Evolutionary conservation across 1,140 invertebrate genomes (phyloP), one percentile per base, ranked within the genome.

Genomic region (Lordiphosa clarofinis): DNA sequence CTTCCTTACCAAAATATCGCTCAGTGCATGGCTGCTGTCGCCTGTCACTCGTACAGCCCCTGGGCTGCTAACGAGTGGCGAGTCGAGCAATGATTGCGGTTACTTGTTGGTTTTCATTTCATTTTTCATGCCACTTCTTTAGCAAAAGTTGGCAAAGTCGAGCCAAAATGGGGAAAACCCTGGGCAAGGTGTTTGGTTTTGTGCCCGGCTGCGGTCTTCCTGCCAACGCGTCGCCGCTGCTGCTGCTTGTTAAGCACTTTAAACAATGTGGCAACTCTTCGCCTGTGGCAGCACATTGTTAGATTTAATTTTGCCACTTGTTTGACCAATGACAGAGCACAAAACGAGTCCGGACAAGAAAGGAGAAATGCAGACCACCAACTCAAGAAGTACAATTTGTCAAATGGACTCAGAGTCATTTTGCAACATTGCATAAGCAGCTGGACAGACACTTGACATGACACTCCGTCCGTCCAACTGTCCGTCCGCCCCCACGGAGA

Each of bases 281-380:
- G 12, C 28, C 8, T 13, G 8, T 44, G 19, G 24, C 15, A n/a
- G 43, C 31, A 71, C 54, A 71, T 84, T 82, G 76, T 82, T 82
- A 84, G 78, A 82, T 82, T 78, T 82, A 82, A 82, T 82, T 82
- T 70, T 84, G 78, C 73, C 78, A 82, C 78, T 82, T 82, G 73
- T 64, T 72, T 75, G 70, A 82, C 76, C 75, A 76, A 84, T 76
- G 76, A 84, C 78, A 78, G 78, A 60, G 64, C 64, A 69, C 55
- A 56, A 63, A 76, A 73, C 66, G 61, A 70, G 59, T 59, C 33
- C 54, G 44, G 62, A 73, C 74, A 73, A 40, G 65, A 52, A 31
- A 53, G 57, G 28, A 24, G 33, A 43, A 62, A 28, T 49, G 70
- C 35, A 44, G 33, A 7, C 43, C 19, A 12, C 9, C 5, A 13